A percentile compares a stretch with the other conserved stretches of the same genome.
Evolutionary conservation across 2,113 vertebrate genomes (phyloP).

Genomic region (Pygoscelis antarcticus): DNA sequence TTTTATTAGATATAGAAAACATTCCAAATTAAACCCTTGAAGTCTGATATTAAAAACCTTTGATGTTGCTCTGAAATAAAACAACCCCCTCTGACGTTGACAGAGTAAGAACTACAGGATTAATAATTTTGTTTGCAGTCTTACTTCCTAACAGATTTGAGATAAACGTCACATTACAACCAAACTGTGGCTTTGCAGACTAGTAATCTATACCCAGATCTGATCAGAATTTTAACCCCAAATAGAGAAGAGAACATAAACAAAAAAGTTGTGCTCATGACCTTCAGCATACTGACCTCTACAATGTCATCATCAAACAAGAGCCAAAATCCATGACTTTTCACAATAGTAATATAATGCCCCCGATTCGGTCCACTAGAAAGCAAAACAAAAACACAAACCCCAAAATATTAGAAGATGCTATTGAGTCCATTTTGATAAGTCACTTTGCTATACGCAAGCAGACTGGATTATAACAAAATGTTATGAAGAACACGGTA

Average conservation of each 20-base stretch:
- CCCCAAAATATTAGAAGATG: neutral
- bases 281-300: constrained; percentile 82
- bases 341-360: constrained; percentile 98
- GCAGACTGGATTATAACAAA: neutral
- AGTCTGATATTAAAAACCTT: neutral
- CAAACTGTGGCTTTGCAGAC: neutral
- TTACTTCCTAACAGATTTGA: neutral
- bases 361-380: constrained; percentile 93
- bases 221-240: neutral
- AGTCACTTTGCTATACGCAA: neutral
- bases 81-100: neutral
- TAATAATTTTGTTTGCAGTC: neutral
- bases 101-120: neutral
- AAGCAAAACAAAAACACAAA: neutral
- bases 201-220: neutral
- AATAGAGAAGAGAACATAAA: neutral
- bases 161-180: neutral
- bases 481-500: neutral
- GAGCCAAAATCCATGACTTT: constrained; percentile 98
- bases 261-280: neutral
- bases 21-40: neutral
- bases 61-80: neutral
- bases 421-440: neutral
- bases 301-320: constrained; percentile 97
- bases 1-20: neutral